Conservation (phyloP, 1,140 invertebrate genomes). For the Pachypeltis micranthus region DNA sequence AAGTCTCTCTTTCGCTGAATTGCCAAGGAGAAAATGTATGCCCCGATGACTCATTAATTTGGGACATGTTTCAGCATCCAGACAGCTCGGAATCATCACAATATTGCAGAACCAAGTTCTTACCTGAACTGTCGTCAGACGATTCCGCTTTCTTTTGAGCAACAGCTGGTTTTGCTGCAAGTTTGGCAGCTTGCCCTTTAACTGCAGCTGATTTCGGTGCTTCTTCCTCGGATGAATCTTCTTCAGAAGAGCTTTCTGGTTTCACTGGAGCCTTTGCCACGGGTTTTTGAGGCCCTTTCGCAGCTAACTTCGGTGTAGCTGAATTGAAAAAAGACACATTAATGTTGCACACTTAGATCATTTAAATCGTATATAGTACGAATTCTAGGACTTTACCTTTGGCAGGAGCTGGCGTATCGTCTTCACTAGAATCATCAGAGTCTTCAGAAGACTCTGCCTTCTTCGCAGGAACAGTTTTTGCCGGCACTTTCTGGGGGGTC, state of each 20-base stretch:
- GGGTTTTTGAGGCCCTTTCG: not conserved
- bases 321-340: no score
- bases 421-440: conserved; percentile 30
- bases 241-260: conserved; percentile 16
- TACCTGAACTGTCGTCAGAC: conserved; percentile 15
- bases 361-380: no score
- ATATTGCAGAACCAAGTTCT: not conserved
- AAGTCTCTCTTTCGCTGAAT: no score
- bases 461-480: conserved; percentile 16
- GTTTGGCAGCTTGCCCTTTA: not conserved
- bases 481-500: conserved; percentile 17
- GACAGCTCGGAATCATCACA: no score
- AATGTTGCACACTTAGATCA: no score
- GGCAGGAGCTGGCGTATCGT: conserved; percentile 23
- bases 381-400: not conserved
- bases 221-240: conserved; percentile 31
- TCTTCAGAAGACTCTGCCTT: conserved; percentile 31
- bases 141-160: conserved; percentile 9
- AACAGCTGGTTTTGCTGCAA: not conserved
- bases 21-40: no score
- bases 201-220: conserved; percentile 23
- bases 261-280: conserved; percentile 8
- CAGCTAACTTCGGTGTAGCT: no score
- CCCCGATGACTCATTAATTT: no score
- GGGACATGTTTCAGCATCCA: no score